Conservation (phyloP, 2,113 vertebrate species). For the Psophia crepitans region DNA sequence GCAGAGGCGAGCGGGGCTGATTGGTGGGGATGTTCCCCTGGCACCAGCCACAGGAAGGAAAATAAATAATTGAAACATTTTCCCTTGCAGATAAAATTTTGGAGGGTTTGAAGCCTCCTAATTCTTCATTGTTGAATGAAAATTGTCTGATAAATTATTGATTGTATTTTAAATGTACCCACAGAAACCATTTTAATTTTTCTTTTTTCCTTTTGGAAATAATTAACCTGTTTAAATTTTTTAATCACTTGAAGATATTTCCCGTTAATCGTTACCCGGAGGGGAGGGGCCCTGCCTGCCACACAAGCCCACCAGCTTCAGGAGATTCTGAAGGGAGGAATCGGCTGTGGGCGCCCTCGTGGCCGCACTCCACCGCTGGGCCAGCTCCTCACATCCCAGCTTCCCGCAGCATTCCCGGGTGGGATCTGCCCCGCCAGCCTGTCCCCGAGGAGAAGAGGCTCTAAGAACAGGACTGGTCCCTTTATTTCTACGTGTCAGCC, state of each 20-base stretch:
- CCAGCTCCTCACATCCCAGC: background rate
- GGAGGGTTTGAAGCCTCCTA: slow-evolving; percentile 15
- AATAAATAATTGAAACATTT: background rate
- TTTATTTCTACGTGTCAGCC: background rate
- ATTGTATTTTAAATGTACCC: slow-evolving; percentile 63
- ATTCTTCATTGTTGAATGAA: slow-evolving; percentile 58
- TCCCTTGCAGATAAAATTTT: slow-evolving; percentile 3
- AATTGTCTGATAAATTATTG: slow-evolving; percentile 67
- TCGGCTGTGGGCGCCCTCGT: background rate
- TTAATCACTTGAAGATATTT: slow-evolving; percentile 45
- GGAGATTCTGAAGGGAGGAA: background rate
- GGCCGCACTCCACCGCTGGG: background rate
- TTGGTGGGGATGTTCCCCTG: background rate
- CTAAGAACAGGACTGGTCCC: background rate
- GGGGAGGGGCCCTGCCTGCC: background rate
- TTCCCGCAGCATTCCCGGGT: background rate
- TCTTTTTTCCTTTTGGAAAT: slow-evolving; percentile 57
- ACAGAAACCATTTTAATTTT: slow-evolving; percentile 60
- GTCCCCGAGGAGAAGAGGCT: background rate
- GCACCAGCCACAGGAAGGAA: background rate
- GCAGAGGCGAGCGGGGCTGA: background rate
- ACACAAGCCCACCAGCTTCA: background rate
- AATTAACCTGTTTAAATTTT: slow-evolving; percentile 64
- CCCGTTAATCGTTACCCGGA: background rate
- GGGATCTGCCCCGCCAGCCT: background rate